Evolutionary conservation across 2,113 vertebrate genomes (phyloP), one percentile per base, ranked within the genome.

Genomic region (Mus spicilegus): DNA sequence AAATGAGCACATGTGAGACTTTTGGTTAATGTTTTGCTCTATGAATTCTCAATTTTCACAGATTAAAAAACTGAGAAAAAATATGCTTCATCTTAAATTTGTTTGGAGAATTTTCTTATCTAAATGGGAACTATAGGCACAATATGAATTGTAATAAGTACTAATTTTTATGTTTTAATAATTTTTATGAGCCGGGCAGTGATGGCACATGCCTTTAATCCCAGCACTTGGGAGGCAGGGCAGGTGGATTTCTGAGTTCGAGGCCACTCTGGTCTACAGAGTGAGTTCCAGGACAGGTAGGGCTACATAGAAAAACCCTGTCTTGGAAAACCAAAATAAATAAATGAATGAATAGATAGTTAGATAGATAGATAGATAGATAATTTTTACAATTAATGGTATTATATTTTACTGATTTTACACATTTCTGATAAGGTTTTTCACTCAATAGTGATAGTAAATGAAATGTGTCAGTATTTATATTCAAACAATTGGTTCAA

Each of bases 61-160:
- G 58, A 56, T 33, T n/a, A 1, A 7, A 87, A 87, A 84, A 85
- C 24, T 80, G 49, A 81, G 8, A 30, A 24, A 73, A 78, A 77
- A 85, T 67, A 88, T 8, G 67, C 0, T 65, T 54, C 82, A 33
- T 36, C 8, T 65, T 22, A 91, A 93, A 70, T 1, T 72, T 80
- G 0, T 70, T 97, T 86, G 46, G 49, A 94, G 12, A 87, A 75
- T 95, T 75, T 36, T 72, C 67, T 26, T 76, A 87, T 36, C 1
- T 69, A 67, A 56, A 24, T 61, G 5, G 8, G 54, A 91, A 80
- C 6, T 5, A 86, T 54, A 54, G 4, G 28, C 3, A 88, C 1
- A 67, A 90, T 46, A 13, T 82, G 92, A 72, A 78, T 94, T 91
- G 77, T 28, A 75, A 54, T 72, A 87, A 70, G 11, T 89, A 20